Evolutionary conservation across 2,888 invertebrate species (phyloP).

Genomic region (Sphaeridia pumilis): DNA sequence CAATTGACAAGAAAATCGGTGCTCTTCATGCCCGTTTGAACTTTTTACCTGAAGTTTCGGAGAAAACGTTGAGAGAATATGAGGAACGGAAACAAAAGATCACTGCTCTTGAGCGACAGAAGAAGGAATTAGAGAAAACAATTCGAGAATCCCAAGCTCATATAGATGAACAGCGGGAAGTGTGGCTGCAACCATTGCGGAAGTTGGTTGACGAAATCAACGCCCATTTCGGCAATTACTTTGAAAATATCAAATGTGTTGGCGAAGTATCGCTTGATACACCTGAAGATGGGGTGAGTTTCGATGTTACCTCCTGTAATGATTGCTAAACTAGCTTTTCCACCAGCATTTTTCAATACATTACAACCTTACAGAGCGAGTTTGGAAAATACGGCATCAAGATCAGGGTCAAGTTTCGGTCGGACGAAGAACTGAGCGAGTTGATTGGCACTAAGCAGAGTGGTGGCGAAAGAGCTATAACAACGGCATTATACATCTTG

Average conservation of each 20-base stretch:
- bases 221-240: conserved; percentile 61
- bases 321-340: background rate
- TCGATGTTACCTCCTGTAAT: too few species aligned
- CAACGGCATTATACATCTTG: conserved; percentile 83
- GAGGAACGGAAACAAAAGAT: conserved; percentile 50
- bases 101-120: conserved; percentile 40
- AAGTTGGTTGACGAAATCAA: conserved; percentile 56
- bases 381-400: conserved; percentile 72
- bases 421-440: conserved; percentile 60
- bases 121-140: conserved; percentile 42
- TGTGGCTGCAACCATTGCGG: conserved; percentile 60
- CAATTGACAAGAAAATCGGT: conserved; percentile 3
- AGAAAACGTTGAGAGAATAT: conserved; percentile 47
- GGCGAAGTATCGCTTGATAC: conserved; percentile 61
- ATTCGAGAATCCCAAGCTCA: too few species aligned
- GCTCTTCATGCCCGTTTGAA: conserved; percentile 12
- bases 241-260: conserved; percentile 64
- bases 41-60: conserved; percentile 22
- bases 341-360: background rate
- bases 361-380: conserved; percentile 39
- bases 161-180: too few species aligned
- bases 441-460: conserved; percentile 75
- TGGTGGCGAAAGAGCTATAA: conserved; percentile 87
- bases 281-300: conserved; percentile 40
- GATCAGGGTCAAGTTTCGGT: conserved; percentile 77